Conservation (phyloP, 2,113 vertebrate genomes). For the Rattus norvegicus region DNA sequence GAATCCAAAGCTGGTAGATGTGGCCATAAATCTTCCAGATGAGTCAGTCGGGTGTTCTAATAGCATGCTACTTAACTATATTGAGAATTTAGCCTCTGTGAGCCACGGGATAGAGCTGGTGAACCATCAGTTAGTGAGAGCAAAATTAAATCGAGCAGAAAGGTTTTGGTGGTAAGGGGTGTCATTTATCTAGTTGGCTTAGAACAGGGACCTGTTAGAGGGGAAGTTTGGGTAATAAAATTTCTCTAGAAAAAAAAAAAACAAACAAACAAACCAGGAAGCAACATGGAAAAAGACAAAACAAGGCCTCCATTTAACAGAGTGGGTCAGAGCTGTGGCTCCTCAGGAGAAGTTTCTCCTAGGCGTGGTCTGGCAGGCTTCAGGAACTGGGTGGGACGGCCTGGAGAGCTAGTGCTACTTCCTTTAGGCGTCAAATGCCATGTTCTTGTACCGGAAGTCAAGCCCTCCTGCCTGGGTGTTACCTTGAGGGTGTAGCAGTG, state of each 20-base stretch:
- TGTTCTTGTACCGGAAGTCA: neutral
- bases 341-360: neutral
- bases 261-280: no score
- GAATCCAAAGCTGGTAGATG: neutral
- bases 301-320: neutral
- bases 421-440: neutral
- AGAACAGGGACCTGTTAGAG: neutral
- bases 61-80: neutral
- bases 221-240: neutral
- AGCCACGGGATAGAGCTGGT: neutral
- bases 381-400: neutral
- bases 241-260: neutral
- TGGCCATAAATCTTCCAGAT: neutral
- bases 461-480: neutral
- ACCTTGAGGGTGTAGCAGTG: neutral
- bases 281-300: neutral
- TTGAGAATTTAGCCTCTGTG: neutral
- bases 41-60: neutral
- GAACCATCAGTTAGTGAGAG: neutral
- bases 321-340: neutral
- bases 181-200: neutral
- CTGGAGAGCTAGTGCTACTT: no score
- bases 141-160: neutral
- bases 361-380: neutral
- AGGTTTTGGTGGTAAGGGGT: neutral